phyloP scores from a whole-genome alignment of 2,113 vertebrate genomes.

The Eleginops maclovinus region DNA sequence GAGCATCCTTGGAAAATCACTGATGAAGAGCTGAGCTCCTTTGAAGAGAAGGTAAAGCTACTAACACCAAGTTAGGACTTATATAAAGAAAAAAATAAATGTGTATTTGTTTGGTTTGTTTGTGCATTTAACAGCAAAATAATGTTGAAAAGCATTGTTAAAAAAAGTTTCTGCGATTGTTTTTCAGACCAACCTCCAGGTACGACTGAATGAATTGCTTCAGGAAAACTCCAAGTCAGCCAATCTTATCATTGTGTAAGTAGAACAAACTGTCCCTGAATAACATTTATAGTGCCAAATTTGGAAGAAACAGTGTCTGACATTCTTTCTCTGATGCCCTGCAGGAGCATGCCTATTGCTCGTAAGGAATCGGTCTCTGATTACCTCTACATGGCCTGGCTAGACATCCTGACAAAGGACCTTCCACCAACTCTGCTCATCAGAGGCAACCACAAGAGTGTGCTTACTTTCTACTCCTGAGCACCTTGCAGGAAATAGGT shows the following conservation, averaged over 20 bases:
- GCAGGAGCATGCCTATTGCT: conserved; percentile 96
- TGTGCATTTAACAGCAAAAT: neutral
- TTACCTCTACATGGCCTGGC: conserved; percentile 96
- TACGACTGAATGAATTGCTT: conserved; percentile 93
- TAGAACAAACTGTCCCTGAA: conserved; percentile 50
- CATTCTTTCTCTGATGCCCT: neutral
- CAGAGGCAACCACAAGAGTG: conserved; percentile 98
- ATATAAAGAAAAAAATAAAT: neutral
- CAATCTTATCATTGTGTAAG: conserved; percentile 95
- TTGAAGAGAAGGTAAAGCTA: conserved; percentile 92
- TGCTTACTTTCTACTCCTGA: conserved; percentile 98
- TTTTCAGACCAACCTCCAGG: conserved; percentile 91
- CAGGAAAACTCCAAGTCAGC: conserved; percentile 92
- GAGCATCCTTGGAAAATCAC: conserved; percentile 95
- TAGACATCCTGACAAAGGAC: conserved; percentile 94
- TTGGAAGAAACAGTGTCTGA: conserved; percentile 2
- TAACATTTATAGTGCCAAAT: neutral
- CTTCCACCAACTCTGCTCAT: conserved; percentile 94
- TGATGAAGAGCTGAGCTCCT: conserved; percentile 90
- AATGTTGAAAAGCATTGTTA: neutral
- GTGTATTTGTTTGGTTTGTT: neutral
- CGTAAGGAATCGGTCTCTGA: conserved; percentile 95
- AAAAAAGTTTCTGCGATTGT: conserved; percentile 10
- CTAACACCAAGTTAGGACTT: neutral
- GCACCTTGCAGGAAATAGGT: conserved; percentile 9